These are phyloP conservation scores for Aphidius colemani DNA, from an alignment of 2,888 invertebrate genomes.

Conservation along the genomic window DNA sequence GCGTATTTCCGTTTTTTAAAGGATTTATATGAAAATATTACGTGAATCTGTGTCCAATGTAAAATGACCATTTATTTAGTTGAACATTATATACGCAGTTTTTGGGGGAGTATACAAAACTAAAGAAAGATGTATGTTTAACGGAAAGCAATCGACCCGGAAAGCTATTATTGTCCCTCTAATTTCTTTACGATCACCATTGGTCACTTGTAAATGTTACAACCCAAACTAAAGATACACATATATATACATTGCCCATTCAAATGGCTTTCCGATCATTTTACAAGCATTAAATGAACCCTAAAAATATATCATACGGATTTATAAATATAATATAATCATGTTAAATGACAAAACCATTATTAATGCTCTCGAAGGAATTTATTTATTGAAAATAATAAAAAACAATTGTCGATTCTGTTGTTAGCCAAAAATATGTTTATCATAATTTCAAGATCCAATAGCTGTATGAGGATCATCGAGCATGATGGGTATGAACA, in stretches of 20 bases:
- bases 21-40: not conserved
- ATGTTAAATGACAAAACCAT: not conserved
- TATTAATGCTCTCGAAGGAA: too few relatives aligned
- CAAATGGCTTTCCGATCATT: slow-evolving; percentile 11
- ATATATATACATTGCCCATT: too few relatives aligned
- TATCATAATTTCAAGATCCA: too few relatives aligned
- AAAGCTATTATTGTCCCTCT: slow-evolving; percentile 55
- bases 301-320: not conserved
- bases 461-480: too few relatives aligned
- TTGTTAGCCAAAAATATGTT: not conserved
- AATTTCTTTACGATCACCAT: slow-evolving; percentile 60
- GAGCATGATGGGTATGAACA: not conserved
- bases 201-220: slow-evolving; percentile 52
- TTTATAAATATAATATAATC: not conserved
- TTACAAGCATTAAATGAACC: not conserved
- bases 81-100: not conserved
- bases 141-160: slow-evolving; percentile 56
- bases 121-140: slow-evolving; percentile 54
- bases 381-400: too few relatives aligned
- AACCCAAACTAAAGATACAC: slow-evolving; percentile 18
- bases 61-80: not conserved
- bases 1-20: not conserved
- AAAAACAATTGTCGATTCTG: not conserved
- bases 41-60: not conserved
- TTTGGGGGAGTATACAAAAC: not conserved